Evolutionary conservation across 2,797 vertebrate species (phyloP).

Genomic region (Coranthus polyacanthus): DNA sequence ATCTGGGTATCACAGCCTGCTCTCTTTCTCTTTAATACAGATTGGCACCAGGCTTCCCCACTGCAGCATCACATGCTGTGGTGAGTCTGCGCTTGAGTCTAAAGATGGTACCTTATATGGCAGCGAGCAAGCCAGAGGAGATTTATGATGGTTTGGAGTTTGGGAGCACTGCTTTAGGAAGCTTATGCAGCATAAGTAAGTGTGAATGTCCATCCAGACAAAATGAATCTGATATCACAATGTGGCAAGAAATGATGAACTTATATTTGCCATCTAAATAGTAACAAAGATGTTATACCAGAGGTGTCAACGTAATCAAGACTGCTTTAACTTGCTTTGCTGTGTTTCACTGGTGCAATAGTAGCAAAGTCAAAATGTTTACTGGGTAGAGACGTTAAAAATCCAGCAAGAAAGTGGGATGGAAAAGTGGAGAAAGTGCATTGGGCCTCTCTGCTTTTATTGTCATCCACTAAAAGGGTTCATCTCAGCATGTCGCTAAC

Average conservation of each 20-base stretch:
- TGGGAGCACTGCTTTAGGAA: conserved; percentile 24
- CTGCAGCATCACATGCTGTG: conserved; percentile 40
- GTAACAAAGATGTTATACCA: background rate
- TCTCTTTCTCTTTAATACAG: conserved; percentile 14
- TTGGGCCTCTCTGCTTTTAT: conserved; percentile 47
- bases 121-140: conserved; percentile 40
- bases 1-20: conserved; percentile 29
- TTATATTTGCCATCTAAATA: background rate
- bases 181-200: conserved; percentile 18
- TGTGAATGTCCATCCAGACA: background rate
- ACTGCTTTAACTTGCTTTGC: background rate
- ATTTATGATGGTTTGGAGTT: conserved; percentile 42
- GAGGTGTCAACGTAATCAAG: background rate
- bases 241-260: background rate
- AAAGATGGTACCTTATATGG: conserved; percentile 79
- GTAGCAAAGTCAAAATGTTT: conserved; percentile 3
- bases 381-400: conserved; percentile 18
- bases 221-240: background rate
- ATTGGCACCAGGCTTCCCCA: conserved; percentile 24
- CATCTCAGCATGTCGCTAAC: conserved; percentile 39
- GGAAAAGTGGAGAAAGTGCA: conserved; percentile 27
- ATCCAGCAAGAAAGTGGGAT: conserved; percentile 9
- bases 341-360: background rate
- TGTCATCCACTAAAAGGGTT: conserved; percentile 48
- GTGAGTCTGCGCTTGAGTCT: conserved; percentile 23